phyloP scores from a whole-genome alignment of 2,797 vertebrate genomes.

The Crocodylus rhombifer region DNA sequence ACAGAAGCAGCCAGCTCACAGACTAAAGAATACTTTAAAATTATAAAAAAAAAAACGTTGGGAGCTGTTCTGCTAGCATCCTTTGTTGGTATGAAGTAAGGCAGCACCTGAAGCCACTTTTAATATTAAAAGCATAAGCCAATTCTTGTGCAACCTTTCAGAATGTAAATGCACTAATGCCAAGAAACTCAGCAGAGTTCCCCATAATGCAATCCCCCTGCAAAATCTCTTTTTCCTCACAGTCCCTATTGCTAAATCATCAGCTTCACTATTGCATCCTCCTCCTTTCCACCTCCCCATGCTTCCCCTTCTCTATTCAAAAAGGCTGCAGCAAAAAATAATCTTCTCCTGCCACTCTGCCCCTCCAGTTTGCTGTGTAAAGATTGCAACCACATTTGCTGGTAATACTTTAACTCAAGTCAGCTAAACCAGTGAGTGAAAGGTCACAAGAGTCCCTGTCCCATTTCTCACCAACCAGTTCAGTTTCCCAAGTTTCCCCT shows the following conservation, averaged over 20 bases:
- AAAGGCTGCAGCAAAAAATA: neutral
- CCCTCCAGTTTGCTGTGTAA: neutral
- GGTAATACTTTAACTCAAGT: slow-evolving; percentile 42
- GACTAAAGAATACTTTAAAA: neutral
- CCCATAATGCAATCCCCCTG: neutral
- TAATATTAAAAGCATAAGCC: neutral
- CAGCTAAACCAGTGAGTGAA: neutral
- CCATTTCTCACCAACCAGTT: neutral
- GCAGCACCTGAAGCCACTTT: neutral
- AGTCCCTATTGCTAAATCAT: accelerated
- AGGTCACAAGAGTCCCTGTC: neutral
- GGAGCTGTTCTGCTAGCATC: neutral
- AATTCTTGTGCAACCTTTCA: neutral
- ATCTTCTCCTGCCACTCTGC: neutral
- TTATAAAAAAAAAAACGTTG: neutral
- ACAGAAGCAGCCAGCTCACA: neutral
- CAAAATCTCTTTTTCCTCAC: neutral
- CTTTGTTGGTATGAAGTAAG: neutral
- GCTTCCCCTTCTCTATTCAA: neutral
- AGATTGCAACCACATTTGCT: neutral
- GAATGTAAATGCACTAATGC: accelerated
- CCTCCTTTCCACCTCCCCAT: neutral
- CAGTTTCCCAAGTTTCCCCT: neutral
- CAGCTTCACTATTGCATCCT: neutral
- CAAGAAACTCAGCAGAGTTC: neutral